Evolutionary conservation across 1,140 invertebrate genomes (phyloP).

Genomic region (Cotesia chilonis): DNA sequence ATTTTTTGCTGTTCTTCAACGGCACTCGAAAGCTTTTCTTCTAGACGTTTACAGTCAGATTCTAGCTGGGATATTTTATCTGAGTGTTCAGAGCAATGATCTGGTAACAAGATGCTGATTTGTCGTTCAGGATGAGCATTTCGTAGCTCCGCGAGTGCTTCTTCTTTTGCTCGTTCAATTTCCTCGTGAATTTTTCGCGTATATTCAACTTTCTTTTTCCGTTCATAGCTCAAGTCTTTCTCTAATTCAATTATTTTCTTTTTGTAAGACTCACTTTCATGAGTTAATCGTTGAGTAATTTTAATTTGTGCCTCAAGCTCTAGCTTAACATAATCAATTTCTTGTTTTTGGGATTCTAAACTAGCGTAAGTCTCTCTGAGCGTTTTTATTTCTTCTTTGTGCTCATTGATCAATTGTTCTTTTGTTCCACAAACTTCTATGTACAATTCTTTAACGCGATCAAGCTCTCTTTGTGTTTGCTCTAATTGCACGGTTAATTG

Average conservation of each 20-base stretch:
- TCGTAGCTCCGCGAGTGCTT: conserved; percentile 57
- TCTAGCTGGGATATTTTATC: conserved; percentile 59
- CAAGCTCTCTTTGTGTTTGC: conserved; percentile 59
- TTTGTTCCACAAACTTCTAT: conserved; percentile 61
- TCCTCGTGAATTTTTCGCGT: conserved; percentile 55
- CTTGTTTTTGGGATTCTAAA: conserved; percentile 46
- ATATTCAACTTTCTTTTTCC: conserved; percentile 52
- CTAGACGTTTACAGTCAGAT: conserved; percentile 55
- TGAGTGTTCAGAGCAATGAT: conserved; percentile 59
- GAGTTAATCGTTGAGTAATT: conserved; percentile 47
- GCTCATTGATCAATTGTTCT: conserved; percentile 52
- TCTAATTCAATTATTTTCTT: conserved; percentile 56
- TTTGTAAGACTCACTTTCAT: conserved; percentile 52
- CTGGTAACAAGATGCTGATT: conserved; percentile 54
- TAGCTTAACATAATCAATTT: conserved; percentile 48
- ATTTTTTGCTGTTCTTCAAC: conserved; percentile 53
- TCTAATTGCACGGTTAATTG: conserved; percentile 60
- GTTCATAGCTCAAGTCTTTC: conserved; percentile 54
- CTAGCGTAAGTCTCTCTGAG: conserved; percentile 52
- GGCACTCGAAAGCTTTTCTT: conserved; percentile 54
- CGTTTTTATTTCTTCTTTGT: conserved; percentile 54
- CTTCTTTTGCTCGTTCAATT: conserved; percentile 60
- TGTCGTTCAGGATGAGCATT: conserved; percentile 55
- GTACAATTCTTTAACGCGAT: conserved; percentile 60
- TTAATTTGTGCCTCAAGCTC: conserved; percentile 53